A percentile compares a stretch with the other conserved stretches of the same genome.
Conservation (phyloP, 2,797 vertebrate genomes). For the Mycteria americana region DNA sequence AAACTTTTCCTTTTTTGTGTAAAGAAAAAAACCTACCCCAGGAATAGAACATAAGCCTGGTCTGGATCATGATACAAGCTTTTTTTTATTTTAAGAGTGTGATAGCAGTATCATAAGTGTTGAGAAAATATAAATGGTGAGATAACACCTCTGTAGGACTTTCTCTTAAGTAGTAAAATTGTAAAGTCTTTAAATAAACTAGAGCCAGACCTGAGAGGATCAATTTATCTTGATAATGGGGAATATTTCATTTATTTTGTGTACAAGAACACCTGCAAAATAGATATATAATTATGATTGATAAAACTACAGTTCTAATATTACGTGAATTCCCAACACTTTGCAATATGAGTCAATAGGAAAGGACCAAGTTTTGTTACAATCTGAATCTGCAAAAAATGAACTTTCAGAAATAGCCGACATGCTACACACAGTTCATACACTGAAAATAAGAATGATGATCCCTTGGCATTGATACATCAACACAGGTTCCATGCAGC, state of each 20-base stretch:
- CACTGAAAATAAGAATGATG: neutral
- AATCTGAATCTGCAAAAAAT: constrained; percentile 31
- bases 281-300: neutral
- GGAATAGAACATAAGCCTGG: constrained; percentile 47
- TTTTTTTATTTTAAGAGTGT: constrained; percentile 81
- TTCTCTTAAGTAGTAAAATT: constrained; percentile 81
- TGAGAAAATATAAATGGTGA: constrained; percentile 86
- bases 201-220: constrained; percentile 65
- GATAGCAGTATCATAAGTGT: constrained; percentile 84
- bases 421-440: neutral
- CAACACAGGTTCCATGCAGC: neutral
- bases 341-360: neutral
- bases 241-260: constrained; percentile 66
- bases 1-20: neutral
- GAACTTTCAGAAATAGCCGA: neutral
- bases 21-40: neutral
- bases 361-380: neutral
- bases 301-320: neutral
- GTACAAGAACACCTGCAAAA: constrained; percentile 52
- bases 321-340: neutral
- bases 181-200: constrained; percentile 79
- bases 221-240: constrained; percentile 70
- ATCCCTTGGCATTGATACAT: neutral
- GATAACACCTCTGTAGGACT: constrained; percentile 84
- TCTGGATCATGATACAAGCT: constrained; percentile 66